phyloP scores from a whole-genome alignment of 2,797 vertebrate species.

The Masticophis lateralis region DNA sequence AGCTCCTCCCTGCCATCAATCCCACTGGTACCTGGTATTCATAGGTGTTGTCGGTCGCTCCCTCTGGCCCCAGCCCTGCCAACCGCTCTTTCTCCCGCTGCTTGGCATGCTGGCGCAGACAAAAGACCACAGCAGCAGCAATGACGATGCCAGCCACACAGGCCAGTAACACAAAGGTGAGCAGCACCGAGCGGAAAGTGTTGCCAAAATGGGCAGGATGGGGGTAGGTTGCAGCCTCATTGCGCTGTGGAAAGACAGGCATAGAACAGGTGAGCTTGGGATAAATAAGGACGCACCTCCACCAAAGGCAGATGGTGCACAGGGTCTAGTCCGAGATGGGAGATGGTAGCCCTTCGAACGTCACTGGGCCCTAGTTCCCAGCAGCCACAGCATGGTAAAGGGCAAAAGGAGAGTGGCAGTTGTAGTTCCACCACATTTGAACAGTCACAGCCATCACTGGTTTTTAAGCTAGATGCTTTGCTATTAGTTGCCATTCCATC shows the following conservation, averaged over 20 bases:
- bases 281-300: neutral
- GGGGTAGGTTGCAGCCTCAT: slow-evolving; percentile 73
- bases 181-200: slow-evolving; percentile 83
- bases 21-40: slow-evolving; percentile 88
- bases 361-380: neutral
- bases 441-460: neutral
- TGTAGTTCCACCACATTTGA: neutral
- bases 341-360: neutral
- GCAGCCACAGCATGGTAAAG: neutral
- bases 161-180: slow-evolving; percentile 88
- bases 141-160: slow-evolving; percentile 85
- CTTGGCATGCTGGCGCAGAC: slow-evolving; percentile 83
- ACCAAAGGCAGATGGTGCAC: neutral
- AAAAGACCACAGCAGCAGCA: slow-evolving; percentile 78
- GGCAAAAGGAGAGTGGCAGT: neutral
- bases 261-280: neutral
- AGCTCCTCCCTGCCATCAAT: accelerated
- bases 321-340: neutral
- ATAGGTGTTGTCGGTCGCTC: slow-evolving; percentile 86
- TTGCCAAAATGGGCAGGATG: slow-evolving; percentile 75
- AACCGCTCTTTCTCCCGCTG: slow-evolving; percentile 88
- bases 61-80: slow-evolving; percentile 86
- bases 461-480: neutral
- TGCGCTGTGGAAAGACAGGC: slow-evolving; percentile 74
- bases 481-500: neutral